phyloP scores from a whole-genome alignment of 1,140 invertebrate genomes.

The Lepidotrigona ventralis region DNA sequence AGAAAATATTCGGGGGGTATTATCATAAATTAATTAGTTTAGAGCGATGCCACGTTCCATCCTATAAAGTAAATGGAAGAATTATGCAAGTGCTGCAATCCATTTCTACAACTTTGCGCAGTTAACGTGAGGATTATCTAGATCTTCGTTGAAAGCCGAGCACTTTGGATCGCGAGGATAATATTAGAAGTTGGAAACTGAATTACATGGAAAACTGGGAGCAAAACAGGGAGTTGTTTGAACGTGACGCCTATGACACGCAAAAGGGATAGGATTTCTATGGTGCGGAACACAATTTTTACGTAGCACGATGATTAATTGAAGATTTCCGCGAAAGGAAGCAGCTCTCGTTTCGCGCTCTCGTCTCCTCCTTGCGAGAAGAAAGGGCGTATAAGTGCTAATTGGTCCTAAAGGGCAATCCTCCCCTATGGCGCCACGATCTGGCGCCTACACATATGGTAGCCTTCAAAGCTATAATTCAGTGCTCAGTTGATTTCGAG shows the following conservation, averaged over 20 bases:
- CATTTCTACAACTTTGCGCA: slow-evolving; percentile 11
- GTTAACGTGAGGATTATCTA: slow-evolving; percentile 15
- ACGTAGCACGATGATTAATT: slow-evolving; percentile 2
- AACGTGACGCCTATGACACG: background rate
- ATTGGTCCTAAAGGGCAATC: slow-evolving; percentile 70
- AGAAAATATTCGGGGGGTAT: slow-evolving; percentile 44
- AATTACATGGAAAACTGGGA: slow-evolving; percentile 1
- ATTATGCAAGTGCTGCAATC: slow-evolving; percentile 49
- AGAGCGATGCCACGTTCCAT: slow-evolving; percentile 16
- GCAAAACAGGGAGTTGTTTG: background rate
- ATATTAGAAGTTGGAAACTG: slow-evolving; percentile 50
- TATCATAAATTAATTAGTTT: slow-evolving; percentile 63
- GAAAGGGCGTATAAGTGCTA: slow-evolving; percentile 72
- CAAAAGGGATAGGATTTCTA: background rate
- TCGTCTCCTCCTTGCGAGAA: slow-evolving; percentile 16
- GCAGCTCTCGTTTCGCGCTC: background rate
- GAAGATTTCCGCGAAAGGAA: slow-evolving; percentile 30
- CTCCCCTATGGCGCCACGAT: slow-evolving; percentile 70
- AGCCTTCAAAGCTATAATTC: slow-evolving; percentile 67
- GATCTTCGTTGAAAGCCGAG: slow-evolving; percentile 3
- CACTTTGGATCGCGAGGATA: slow-evolving; percentile 19
- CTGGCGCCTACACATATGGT: slow-evolving; percentile 74
- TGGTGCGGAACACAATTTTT: background rate
- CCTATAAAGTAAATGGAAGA: slow-evolving; percentile 41
- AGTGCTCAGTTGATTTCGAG: slow-evolving; percentile 57